Conservation (phyloP, 1,140 invertebrate genomes). For the Heliconius hewitsoni region DNA sequence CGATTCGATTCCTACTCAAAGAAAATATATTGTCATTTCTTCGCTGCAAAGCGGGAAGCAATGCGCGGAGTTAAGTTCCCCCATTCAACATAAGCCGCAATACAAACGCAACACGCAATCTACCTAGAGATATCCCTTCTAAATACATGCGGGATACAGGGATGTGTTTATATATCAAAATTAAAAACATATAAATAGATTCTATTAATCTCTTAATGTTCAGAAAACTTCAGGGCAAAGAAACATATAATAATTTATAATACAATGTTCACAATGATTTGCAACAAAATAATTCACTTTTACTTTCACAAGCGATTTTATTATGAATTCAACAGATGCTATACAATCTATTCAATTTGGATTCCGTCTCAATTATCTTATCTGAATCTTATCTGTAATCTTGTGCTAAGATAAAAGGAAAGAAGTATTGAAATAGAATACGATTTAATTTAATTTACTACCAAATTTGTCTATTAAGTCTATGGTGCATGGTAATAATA, state of each 20-base stretch:
- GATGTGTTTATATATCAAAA: too few species aligned
- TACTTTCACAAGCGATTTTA: background rate
- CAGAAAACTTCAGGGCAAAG: background rate
- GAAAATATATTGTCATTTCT: too few species aligned
- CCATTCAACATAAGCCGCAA: too few species aligned
- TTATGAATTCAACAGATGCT: background rate
- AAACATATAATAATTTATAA: background rate
- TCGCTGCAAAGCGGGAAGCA: too few species aligned
- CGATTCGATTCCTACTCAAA: too few species aligned
- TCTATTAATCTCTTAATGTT: too few species aligned
- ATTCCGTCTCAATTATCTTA: background rate
- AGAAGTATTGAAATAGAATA: background rate
- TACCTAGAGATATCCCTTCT: too few species aligned
- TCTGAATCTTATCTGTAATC: background rate
- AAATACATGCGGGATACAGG: too few species aligned
- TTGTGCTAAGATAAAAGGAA: background rate
- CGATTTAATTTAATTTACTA: background rate
- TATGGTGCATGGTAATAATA: background rate
- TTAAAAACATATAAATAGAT: too few species aligned
- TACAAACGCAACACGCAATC: too few species aligned
- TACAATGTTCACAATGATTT: background rate
- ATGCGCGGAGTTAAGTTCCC: too few species aligned
- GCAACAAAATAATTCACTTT: conserved; percentile 1
- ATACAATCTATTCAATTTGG: background rate
- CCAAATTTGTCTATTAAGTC: background rate